Evolutionary conservation across 2,888 invertebrate genomes (phyloP).

Genomic region (Lydus trimaculatus): DNA sequence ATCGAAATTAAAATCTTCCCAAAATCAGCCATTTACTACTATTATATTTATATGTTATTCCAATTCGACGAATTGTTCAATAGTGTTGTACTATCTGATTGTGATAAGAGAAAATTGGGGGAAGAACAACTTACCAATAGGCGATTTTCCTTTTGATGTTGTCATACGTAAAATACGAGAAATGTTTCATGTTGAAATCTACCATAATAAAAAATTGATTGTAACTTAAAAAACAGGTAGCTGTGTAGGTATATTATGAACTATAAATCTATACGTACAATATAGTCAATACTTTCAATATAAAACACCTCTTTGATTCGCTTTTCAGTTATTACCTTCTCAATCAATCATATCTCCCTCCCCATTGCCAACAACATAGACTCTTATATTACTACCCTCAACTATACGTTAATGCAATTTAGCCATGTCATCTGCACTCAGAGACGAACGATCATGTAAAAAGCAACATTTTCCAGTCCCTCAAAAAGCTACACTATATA

Average conservation of each 20-base stretch:
- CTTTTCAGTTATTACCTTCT: conserved; percentile 34
- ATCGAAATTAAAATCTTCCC: conserved; percentile 44
- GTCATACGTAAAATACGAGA: conserved; percentile 42
- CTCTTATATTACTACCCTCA: conserved; percentile 12
- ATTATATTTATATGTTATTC: conserved; percentile 35
- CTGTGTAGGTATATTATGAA: conserved; percentile 13
- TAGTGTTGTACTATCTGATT: conserved; percentile 38
- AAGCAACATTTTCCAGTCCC: conserved; percentile 3
- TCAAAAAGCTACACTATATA: neutral
- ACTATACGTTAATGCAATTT: conserved; percentile 19
- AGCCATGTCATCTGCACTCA: conserved; percentile 27
- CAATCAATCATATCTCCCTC: conserved; percentile 26
- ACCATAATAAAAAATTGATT: conserved; percentile 34
- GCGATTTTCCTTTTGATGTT: conserved; percentile 41
- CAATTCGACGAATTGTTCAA: conserved; percentile 28
- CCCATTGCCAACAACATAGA: conserved; percentile 31
- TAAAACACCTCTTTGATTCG: conserved; percentile 31
- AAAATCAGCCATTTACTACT: conserved; percentile 11
- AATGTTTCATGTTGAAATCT: conserved; percentile 30
- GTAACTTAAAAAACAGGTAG: conserved; percentile 34
- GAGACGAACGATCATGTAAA: conserved; percentile 5
- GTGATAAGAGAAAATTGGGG: neutral
- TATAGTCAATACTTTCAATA: conserved; percentile 16
- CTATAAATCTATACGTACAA: neutral
- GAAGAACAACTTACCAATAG: conserved; percentile 35